Percentiles rank a stretch among this genome's conserved stretches.
Evolutionary conservation across 2,113 vertebrate genomes (phyloP).

Genomic region (Physeter macrocephalus): DNA sequence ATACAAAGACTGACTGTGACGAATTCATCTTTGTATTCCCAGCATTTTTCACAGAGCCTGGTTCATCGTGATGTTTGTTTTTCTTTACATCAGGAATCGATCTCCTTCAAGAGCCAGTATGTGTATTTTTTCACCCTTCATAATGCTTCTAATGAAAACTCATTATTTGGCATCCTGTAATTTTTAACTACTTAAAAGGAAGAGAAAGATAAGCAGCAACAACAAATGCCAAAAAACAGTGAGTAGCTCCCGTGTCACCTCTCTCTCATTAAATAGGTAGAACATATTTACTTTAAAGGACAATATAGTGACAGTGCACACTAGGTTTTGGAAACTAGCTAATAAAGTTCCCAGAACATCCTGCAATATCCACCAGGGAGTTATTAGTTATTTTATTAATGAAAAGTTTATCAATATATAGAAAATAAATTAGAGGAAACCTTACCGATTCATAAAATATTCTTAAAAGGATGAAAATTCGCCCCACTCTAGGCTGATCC

Average conservation of each 20-base stretch:
- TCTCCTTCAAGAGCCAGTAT: not conserved
- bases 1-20: not conserved
- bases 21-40: not conserved
- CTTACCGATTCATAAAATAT: not conserved
- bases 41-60: not conserved
- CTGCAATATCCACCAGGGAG: not conserved
- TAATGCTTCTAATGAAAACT: not conserved
- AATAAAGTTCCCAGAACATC: not conserved
- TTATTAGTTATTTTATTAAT: not conserved
- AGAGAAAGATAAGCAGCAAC: not conserved
- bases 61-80: not conserved
- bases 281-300: not conserved
- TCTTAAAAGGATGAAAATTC: not conserved
- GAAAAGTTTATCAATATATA: not conserved
- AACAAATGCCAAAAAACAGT: not conserved
- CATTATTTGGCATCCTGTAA: not conserved
- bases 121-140: not conserved
- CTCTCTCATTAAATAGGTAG: not conserved
- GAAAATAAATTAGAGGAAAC: not conserved
- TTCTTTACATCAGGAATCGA: not conserved
- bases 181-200: constrained; percentile 8
- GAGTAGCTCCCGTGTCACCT: not conserved
- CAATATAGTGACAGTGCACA: not conserved
- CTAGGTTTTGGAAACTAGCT: not conserved
- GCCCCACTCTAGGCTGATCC: too few relatives aligned